phyloP scores from a whole-genome alignment of 1,140 invertebrate genomes.

The Aphaenogaster ashmeadi region DNA sequence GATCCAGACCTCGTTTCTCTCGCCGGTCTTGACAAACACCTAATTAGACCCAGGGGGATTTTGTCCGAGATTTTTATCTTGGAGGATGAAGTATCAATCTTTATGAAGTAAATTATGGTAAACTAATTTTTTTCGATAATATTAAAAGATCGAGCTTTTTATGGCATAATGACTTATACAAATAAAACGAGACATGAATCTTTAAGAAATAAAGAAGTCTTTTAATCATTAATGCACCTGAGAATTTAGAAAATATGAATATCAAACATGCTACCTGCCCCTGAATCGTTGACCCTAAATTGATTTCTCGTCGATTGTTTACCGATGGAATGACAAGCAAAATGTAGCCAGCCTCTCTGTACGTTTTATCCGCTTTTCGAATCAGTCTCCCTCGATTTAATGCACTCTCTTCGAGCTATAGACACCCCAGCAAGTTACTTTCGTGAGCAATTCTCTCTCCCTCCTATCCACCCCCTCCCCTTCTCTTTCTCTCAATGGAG shows the following conservation, averaged over 20 bases:
- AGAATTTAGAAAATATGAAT: neutral
- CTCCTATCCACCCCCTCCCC: neutral
- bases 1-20: slow-evolving; percentile 59
- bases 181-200: neutral
- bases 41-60: slow-evolving; percentile 67
- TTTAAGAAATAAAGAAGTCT: neutral
- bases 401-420: slow-evolving; percentile 32
- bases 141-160: neutral
- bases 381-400: slow-evolving; percentile 56
- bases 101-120: neutral
- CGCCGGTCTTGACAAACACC: slow-evolving; percentile 37
- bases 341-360: slow-evolving; percentile 11
- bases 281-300: slow-evolving; percentile 21
- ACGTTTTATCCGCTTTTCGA: slow-evolving; percentile 48
- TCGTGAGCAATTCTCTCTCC: slow-evolving; percentile 13
- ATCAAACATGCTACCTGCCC: neutral
- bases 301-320: slow-evolving; percentile 29
- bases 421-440: slow-evolving; percentile 48
- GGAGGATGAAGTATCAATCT: neutral
- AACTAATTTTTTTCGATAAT: neutral
- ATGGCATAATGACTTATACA: neutral
- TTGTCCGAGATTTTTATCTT: slow-evolving; percentile 34
- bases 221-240: neutral
- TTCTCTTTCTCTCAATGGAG: slow-evolving; percentile 42
- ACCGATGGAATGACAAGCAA: slow-evolving; percentile 26